Evolutionary conservation across 2,888 invertebrate species (phyloP).

Genomic region (Orthosia incerta): DNA sequence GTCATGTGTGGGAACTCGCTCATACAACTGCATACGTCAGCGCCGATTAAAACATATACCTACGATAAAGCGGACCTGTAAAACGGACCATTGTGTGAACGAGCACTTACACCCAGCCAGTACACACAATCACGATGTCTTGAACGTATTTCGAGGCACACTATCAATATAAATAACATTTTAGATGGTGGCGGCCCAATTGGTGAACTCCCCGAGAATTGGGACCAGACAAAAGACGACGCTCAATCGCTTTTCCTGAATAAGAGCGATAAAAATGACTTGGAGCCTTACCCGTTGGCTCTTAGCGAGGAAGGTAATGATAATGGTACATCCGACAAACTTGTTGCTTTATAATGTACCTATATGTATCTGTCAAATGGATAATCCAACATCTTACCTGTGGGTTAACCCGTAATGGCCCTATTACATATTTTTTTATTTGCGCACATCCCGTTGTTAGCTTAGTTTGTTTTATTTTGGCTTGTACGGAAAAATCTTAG

Average conservation of each 20-base stretch:
- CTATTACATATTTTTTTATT: neutral
- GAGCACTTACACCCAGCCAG: neutral
- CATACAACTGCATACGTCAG: too few relatives aligned
- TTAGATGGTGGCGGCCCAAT: slow-evolving; percentile 85
- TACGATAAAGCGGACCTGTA: too few relatives aligned
- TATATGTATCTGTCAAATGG: slow-evolving; percentile 16
- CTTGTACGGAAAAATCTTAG: neutral
- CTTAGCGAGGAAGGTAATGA: slow-evolving; percentile 89
- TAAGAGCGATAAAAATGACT: slow-evolving; percentile 90
- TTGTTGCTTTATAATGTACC: slow-evolving; percentile 56
- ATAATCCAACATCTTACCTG: slow-evolving; percentile 2
- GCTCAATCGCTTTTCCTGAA: slow-evolving; percentile 89
- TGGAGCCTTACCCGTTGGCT: slow-evolving; percentile 89
- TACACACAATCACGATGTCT: slow-evolving; percentile 26
- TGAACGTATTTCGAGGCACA: slow-evolving; percentile 50
- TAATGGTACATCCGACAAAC: slow-evolving; percentile 46
- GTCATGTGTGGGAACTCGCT: too few relatives aligned
- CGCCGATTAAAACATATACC: too few relatives aligned
- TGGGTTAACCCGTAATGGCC: neutral
- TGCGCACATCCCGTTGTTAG: neutral
- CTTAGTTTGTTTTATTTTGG: neutral
- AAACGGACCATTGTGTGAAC: too few relatives aligned
- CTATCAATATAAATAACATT: slow-evolving; percentile 57
- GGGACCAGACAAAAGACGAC: slow-evolving; percentile 90
- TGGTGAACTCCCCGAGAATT: slow-evolving; percentile 89